Base-by-base conservation (phyloP, 2,888 invertebrate species). In the Pterostichus madidus region DNA sequence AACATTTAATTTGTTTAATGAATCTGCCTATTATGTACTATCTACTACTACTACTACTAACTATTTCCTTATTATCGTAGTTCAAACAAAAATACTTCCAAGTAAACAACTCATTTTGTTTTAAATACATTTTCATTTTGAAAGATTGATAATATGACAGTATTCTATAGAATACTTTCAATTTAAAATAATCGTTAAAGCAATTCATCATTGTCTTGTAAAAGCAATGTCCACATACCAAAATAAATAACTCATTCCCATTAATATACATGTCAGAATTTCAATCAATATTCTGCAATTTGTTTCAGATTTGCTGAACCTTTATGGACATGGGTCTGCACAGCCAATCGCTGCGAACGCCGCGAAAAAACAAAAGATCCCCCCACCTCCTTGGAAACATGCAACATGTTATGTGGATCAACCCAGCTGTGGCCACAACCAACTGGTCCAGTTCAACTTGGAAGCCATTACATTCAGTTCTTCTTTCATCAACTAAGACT, bases 401-500 rank as follows among this genome's bases (percentile, higher is more conserved):
- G 96, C 90, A 94, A 94, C 87, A 95, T 96, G 93, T 91, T 95
- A 13, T 96, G 96, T 89, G 95, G 95, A 32, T 92, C 93, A 81
- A 92, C 92, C 35, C 94, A 95, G 86, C 91, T 96, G 32, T 96
- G 96, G 96, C 96, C 96, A 35, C 94, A 94, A 89, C 96, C 96
- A 76, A 95, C 95, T 1, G 94, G 94, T 0, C 93, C 93, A 83
- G 92, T 94, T 39, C 91, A 92, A 84, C 91, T 96, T 31, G 94
- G 94, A 85, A 92, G 92, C 15, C 92, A 92, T 80, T 93, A 94
- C 31, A 91, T 93, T 17, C 92, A 92, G 32, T 93, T 94, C 85
- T 90, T 91, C 80, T 90, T 92, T 13, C 90, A 91, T 83, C 91
- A 91, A 75, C 89, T 94, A 84, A 88, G 90, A 11, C 89, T 93